A percentile compares a stretch with the other conserved stretches of the same genome.
phyloP scores from a whole-genome alignment of 2,888 invertebrate genomes.

The Drosophila borealis region DNA sequence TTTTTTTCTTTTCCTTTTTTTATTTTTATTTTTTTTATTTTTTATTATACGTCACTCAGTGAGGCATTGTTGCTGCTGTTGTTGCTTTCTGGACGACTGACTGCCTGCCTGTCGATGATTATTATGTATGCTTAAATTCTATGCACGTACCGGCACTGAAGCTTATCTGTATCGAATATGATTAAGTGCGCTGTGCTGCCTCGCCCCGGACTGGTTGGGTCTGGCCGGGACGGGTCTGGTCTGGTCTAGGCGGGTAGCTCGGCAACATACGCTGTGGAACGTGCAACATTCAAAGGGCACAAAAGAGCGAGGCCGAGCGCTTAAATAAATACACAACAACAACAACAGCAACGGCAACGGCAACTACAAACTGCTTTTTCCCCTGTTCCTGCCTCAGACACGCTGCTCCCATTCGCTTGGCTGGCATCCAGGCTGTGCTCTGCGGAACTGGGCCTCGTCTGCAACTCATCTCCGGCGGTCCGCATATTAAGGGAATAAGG shows the following conservation, averaged over 20 bases:
- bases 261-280: conserved; percentile 42
- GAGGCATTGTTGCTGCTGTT: conserved; percentile 35
- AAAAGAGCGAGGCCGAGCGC: conserved; percentile 56
- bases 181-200: conserved; percentile 76
- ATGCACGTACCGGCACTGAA: conserved; percentile 78
- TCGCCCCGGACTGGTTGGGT: conserved; percentile 53
- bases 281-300: conserved; percentile 78
- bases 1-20: background rate
- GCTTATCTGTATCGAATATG: conserved; percentile 81
- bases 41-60: conserved; percentile 51
- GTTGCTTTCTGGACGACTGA: conserved; percentile 45
- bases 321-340: conserved; percentile 73
- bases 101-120: conserved; percentile 73
- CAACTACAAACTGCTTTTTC: conserved; percentile 25
- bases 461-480: conserved; percentile 59
- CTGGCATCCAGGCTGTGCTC: conserved; percentile 47
- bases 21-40: conserved; percentile 5
- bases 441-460: conserved; percentile 32
- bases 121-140: conserved; percentile 79
- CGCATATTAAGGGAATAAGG: conserved; percentile 19
- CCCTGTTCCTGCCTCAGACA: background rate
- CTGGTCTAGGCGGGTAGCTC: conserved; percentile 41
- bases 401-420: conserved; percentile 38
- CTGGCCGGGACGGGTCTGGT: background rate
- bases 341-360: conserved; percentile 51